A percentile compares a stretch with the other conserved stretches of the same genome.
These are phyloP conservation scores for Trichonephila clavipes DNA, from an alignment of 1,140 invertebrate species.

Conservation along the genomic window DNA sequence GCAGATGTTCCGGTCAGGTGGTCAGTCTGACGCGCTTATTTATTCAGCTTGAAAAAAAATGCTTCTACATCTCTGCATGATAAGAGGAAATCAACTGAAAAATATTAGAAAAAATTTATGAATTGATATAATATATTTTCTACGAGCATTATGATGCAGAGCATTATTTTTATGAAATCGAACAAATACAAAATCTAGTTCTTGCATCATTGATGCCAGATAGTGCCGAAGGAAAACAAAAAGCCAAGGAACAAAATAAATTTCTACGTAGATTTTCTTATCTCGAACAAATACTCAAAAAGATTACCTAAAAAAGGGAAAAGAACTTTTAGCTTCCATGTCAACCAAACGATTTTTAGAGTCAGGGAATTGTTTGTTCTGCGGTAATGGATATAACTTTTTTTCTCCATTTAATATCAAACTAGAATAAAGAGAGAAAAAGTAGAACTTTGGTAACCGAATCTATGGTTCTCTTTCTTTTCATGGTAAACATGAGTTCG, in stretches of 20 bases:
- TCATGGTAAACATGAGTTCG: slow-evolving; percentile 20
- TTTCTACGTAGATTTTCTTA: neutral
- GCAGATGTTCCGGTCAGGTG: too few relatives aligned
- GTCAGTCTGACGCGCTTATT: too few relatives aligned
- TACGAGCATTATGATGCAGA: neutral
- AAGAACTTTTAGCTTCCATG: neutral
- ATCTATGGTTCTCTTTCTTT: neutral
- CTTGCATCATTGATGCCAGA: neutral
- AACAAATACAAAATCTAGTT: neutral
- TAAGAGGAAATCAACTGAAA: neutral
- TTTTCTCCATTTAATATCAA: neutral
- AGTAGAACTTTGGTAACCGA: neutral
- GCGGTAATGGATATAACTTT: slow-evolving; percentile 5
- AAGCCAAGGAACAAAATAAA: neutral
- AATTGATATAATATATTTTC: neutral
- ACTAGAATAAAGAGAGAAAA: neutral
- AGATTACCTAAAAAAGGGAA: neutral
- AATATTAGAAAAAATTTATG: neutral
- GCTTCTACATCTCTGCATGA: neutral
- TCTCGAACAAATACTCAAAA: slow-evolving; percentile 21
- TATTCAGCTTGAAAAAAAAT: neutral
- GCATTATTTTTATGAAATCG: neutral
- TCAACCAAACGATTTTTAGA: neutral
- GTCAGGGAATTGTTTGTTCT: neutral
- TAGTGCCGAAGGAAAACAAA: neutral